Conservation (phyloP, 2,113 vertebrate genomes). For the Bos taurus region ARS-UCD2.0 NC_037330.1:76148001-76148500, state of each 20-base stretch:
- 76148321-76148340: conserved; percentile 30
- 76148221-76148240: conserved; percentile 9
- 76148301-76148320: conserved; percentile 64
- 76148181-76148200: not conserved
- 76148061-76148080: not conserved
- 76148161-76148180: not conserved
- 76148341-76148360: conserved; percentile 41
- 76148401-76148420: not conserved
- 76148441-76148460: not conserved
- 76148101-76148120: not conserved
- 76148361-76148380: conserved; percentile 36
- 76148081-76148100: not conserved
- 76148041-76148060: not conserved
- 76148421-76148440: not conserved
- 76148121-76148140: not conserved
- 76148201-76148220: not conserved
- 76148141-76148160: not conserved
- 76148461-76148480: not conserved
- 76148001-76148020: not conserved
- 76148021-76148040: not conserved
- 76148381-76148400: not conserved
- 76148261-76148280: conserved; percentile 73
- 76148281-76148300: conserved; percentile 63
- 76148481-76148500: not conserved
- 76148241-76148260: conserved; percentile 54